A percentile compares a stretch with the other conserved stretches of the same genome.
phyloP scores from a whole-genome alignment of 2,797 vertebrate species.

The Podarcis lilfordi region DNA sequence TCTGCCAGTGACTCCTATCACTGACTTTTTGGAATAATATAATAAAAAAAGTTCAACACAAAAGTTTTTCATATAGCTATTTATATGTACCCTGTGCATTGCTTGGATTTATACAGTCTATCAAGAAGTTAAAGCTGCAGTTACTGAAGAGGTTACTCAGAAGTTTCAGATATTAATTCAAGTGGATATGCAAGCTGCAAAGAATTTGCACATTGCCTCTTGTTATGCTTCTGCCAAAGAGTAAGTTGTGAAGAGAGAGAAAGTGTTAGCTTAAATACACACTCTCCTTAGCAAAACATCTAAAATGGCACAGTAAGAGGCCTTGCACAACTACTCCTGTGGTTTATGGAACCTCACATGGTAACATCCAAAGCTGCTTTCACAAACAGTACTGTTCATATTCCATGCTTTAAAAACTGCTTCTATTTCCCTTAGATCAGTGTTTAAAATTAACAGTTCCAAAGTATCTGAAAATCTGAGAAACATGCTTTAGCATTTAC shows the following conservation, averaged over 20 bases:
- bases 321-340: background rate
- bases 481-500: slow-evolving; percentile 53
- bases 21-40: background rate
- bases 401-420: background rate
- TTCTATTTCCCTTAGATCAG: background rate
- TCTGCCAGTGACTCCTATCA: background rate
- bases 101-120: background rate
- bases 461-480: background rate
- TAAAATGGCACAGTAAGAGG: background rate
- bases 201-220: background rate
- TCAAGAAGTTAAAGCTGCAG: background rate
- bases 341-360: background rate
- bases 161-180: background rate
- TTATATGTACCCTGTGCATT: background rate
- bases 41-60: background rate
- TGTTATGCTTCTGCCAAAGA: background rate
- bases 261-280: background rate
- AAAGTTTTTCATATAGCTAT: background rate
- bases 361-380: background rate
- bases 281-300: background rate
- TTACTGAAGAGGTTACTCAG: background rate
- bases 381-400: background rate
- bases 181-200: background rate
- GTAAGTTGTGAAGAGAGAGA: background rate
- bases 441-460: background rate